These are phyloP conservation scores for Coturnix japonica DNA, from an alignment of 2,113 vertebrate species.

Conservation along the genomic window DNA sequence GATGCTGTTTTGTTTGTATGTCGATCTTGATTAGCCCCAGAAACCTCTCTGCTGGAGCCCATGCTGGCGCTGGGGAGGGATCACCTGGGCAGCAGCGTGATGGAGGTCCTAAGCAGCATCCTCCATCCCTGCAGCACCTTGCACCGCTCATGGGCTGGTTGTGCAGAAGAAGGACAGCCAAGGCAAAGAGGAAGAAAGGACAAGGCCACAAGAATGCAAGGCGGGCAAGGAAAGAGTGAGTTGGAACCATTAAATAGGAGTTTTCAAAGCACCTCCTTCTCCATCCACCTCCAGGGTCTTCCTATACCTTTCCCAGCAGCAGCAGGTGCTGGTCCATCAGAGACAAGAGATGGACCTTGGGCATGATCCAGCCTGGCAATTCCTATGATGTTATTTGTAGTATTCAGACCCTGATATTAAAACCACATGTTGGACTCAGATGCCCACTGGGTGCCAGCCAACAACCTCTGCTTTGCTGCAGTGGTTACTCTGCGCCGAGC, in stretches of 20 bases:
- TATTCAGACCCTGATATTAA: background rate
- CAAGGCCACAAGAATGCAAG: rapidly evolving
- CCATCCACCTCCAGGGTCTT: background rate
- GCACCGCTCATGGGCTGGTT: rapidly evolving
- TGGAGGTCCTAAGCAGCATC: background rate
- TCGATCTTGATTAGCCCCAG: conserved; percentile 41
- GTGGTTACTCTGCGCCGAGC: background rate
- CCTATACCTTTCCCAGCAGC: background rate
- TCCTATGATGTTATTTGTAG: background rate
- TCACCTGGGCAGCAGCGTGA: background rate
- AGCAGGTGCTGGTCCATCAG: background rate
- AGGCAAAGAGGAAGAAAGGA: background rate
- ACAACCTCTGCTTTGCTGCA: rapidly evolving
- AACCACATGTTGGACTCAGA: background rate
- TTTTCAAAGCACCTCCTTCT: background rate
- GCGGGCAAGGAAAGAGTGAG: too few species aligned
- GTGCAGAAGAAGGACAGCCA: background rate
- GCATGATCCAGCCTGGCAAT: background rate
- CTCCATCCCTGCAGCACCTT: background rate
- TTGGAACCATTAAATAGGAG: too few species aligned
- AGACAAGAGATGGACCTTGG: background rate
- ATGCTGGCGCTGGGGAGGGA: background rate
- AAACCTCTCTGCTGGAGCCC: background rate
- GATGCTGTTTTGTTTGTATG: background rate
- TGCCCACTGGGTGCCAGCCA: background rate